Percentiles rank a stretch among this genome's conserved stretches.
phyloP scores from a whole-genome alignment of 2,113 vertebrate genomes.

The Chaetura pelagica region DNA sequence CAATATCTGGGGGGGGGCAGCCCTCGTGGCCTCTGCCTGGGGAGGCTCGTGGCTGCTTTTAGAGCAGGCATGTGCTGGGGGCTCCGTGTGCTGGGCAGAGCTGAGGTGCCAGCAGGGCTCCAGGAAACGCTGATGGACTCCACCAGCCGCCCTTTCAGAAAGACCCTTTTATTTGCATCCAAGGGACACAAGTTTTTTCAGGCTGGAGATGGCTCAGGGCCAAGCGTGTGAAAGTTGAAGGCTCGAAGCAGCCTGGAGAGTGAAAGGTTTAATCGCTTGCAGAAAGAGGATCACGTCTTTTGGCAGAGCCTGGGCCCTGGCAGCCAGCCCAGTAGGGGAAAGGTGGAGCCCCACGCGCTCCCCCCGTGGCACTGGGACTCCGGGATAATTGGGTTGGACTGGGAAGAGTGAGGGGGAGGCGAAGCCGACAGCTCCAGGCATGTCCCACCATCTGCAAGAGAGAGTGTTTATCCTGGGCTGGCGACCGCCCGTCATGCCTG shows the following conservation, averaged over 20 bases:
- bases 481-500: neutral
- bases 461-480: neutral
- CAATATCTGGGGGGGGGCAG: neutral
- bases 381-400: neutral
- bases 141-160: conserved; percentile 17
- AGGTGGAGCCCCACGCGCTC: neutral
- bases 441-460: neutral
- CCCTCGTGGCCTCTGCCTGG: neutral
- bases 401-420: neutral
- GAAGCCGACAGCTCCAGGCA: neutral
- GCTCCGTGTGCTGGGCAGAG: neutral
- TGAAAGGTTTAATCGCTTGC: conserved; percentile 59
- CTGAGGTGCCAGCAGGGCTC: neutral
- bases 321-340: conserved; percentile 56
- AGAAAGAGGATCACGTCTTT: conserved; percentile 36
- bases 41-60: neutral
- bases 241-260: conserved; percentile 20
- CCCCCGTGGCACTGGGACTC: neutral
- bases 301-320: conserved; percentile 22
- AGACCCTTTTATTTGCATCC: conserved; percentile 60
- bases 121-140: neutral
- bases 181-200: neutral
- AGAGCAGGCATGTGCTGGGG: neutral
- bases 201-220: conserved; percentile 1
- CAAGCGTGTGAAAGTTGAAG: conserved; percentile 74